phyloP scores from a whole-genome alignment of 2,888 invertebrate genomes.

The Mamestra brassicae region DNA sequence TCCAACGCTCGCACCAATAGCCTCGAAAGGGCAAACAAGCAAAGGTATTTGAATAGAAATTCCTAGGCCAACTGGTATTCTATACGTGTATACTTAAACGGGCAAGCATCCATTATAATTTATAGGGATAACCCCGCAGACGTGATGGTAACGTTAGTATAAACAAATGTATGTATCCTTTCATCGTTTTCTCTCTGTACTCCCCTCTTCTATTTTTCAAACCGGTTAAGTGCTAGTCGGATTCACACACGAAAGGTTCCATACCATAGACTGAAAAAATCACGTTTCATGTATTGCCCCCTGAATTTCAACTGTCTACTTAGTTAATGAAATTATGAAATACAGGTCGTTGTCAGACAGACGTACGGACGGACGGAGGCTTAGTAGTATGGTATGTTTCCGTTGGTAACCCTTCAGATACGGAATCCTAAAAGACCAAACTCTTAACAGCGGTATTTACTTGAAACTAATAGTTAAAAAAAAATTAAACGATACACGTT shows the following conservation, averaged over 20 bases:
- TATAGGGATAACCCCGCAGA: not conserved
- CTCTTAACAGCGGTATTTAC: not conserved
- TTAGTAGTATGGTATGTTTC: not conserved
- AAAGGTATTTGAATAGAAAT: slow-evolving; percentile 27
- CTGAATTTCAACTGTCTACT: too few species aligned
- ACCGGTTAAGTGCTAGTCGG: not conserved
- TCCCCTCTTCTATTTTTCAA: too few species aligned
- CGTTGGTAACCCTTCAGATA: not conserved
- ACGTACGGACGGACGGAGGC: not conserved
- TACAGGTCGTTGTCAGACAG: not conserved
- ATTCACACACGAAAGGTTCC: not conserved
- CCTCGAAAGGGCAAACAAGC: slow-evolving; percentile 6
- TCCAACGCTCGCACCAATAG: not conserved
- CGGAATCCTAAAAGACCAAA: not conserved
- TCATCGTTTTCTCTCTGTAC: too few species aligned
- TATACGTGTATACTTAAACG: not conserved
- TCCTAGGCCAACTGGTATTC: slow-evolving; percentile 15
- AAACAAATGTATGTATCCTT: too few species aligned
- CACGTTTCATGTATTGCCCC: not conserved
- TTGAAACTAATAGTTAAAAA: too few species aligned
- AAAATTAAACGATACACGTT: too few species aligned
- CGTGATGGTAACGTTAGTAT: not conserved
- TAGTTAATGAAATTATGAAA: not conserved
- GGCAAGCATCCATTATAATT: slow-evolving; percentile 1
- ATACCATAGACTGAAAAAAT: not conserved